Base-by-base conservation (phyloP, 2,888 invertebrate species). In the Acanthopleura granulata region DNA sequence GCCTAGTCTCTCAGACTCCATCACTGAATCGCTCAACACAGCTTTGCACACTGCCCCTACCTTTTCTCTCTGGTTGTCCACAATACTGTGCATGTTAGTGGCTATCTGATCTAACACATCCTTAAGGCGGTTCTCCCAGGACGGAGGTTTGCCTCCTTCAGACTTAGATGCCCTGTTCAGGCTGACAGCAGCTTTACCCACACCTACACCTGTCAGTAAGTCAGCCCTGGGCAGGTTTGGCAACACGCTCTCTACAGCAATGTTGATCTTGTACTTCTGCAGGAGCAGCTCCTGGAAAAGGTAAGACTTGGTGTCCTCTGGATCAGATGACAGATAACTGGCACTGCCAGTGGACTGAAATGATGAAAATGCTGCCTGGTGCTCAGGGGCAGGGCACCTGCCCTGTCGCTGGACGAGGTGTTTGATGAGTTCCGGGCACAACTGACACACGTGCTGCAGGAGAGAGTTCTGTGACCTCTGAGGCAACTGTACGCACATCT, bases 251-350 rank as follows among this genome's bases (percentile, higher is more conserved):
- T 49, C 72, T 22, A 49, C 51, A 72, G 72, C 51, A 29, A 49
- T 49, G n/a, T 6, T 49, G 16, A 72, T n/a, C 29, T 72, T 72
- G 51, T 61, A 73, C 15, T 15, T 70, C 15, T 76, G 62, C n/a
- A 81, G 51, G 30, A 77, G 79, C 11, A 25, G 18, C 50, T 80
- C 80, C 49, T 79, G 79, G 49, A 51, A 25, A 25, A 81, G 75
- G n/a, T 77, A 79, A 4, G 80, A 80, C 57, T 80, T 22, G 25
- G 25, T 80, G 16, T 79, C 81, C 25, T 78, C 79, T 3, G 80
- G 79, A 57, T 27, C 22, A 27, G 27, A 1, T 27, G 22, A 27
- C 15, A 16, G 15, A 3, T 22, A 25, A 1, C 66, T 79, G 77
- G 18, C 16, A 27, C 29, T 27, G 16, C 4, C 15, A 27, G 66